Percentiles rank a stretch among this genome's conserved stretches.
Evolutionary conservation across 2,113 vertebrate genomes (phyloP).

Genomic region (Brachypodius melanocephalos): DNA sequence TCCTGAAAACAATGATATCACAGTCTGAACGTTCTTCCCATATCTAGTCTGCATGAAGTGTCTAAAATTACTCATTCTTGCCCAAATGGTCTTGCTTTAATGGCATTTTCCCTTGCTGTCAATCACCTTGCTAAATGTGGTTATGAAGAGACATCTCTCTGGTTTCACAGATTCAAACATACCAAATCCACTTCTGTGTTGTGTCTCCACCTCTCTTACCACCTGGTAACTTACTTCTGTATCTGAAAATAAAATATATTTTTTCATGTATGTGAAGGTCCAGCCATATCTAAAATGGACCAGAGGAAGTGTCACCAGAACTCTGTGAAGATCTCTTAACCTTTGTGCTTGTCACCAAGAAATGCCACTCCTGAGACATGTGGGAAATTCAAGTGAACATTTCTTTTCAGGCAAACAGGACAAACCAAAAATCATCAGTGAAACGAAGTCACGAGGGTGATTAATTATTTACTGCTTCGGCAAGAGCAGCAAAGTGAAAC

Average conservation of each 20-base stretch:
- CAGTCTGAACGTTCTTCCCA: not conserved
- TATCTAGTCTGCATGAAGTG: not conserved
- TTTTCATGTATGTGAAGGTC: not conserved
- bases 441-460: not conserved
- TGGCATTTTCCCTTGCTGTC: not conserved
- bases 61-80: not conserved
- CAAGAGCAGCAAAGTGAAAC: not conserved
- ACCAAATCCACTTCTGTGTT: not conserved
- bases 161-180: not conserved
- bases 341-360: not conserved
- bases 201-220: too few relatives aligned
- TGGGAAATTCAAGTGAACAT: rapidly evolving
- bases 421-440: not conserved
- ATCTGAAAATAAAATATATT: not conserved
- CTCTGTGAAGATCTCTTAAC: not conserved
- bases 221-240: not conserved
- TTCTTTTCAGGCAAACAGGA: not conserved
- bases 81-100: not conserved
- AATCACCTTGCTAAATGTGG: not conserved
- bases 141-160: not conserved
- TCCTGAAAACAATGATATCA: not conserved
- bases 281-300: not conserved
- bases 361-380: not conserved
- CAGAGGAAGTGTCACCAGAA: not conserved
- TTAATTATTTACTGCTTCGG: slow-evolving; percentile 21